These are phyloP conservation scores for Psettodes erumei DNA, from an alignment of 2,113 vertebrate species.

Conservation along the genomic window DNA sequence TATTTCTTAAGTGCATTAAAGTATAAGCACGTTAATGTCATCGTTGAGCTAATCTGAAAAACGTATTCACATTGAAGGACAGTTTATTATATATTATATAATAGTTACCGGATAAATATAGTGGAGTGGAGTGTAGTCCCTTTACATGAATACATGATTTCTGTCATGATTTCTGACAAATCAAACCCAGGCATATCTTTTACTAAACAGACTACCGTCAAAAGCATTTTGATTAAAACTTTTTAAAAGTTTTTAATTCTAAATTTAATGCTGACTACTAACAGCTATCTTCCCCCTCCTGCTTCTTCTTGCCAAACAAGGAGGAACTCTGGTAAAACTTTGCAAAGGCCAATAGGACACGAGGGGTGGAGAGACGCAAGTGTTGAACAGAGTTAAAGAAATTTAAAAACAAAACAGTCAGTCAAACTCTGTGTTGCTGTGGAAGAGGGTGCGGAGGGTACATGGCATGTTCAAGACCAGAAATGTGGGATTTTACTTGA, in stretches of 20 bases:
- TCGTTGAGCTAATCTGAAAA: not conserved
- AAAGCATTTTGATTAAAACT: no score
- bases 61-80: not conserved
- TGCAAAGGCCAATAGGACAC: conserved; percentile 42
- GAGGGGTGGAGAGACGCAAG: conserved; percentile 54
- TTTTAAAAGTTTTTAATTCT: not conserved
- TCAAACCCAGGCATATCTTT: not conserved
- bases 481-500: conserved; percentile 10
- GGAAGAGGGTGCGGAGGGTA: not conserved
- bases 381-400: not conserved
- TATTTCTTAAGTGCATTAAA: no score
- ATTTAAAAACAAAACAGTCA: conserved; percentile 5
- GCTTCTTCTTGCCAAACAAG: not conserved
- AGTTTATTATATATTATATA: not conserved
- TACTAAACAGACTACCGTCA: no score
- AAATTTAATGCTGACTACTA: not conserved
- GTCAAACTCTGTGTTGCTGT: not conserved
- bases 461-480: conserved; percentile 7
- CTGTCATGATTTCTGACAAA: not conserved
- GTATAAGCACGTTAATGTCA: not conserved
- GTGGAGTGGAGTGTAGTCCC: no score
- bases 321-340: conserved; percentile 23
- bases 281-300: not conserved
- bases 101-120: not conserved
- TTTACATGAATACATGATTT: no score